Conservation (phyloP, 2,113 vertebrate genomes). For the Calypte anna region DNA sequence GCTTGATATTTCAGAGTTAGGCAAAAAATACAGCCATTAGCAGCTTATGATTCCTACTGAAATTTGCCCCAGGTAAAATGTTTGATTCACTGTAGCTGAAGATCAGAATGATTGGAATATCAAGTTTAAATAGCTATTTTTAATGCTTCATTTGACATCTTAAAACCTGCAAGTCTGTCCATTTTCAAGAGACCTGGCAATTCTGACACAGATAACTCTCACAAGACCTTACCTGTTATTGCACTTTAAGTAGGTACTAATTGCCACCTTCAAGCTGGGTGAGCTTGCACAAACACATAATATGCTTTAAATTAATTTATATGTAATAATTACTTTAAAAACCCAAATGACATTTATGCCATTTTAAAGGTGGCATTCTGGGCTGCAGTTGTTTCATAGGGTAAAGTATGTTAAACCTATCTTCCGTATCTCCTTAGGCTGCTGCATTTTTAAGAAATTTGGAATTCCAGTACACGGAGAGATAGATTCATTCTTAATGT, state of each 20-base stretch:
- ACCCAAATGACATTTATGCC: neutral
- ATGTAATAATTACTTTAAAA: neutral
- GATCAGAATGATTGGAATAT: slow-evolving; percentile 50
- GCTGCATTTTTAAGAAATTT: neutral
- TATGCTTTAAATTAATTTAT: slow-evolving; percentile 4
- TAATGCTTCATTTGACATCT: slow-evolving; percentile 38
- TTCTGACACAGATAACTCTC: slow-evolving; percentile 1
- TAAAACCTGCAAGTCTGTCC: neutral
- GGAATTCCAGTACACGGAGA: neutral
- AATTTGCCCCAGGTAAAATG: slow-evolving; percentile 43
- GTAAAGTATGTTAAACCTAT: neutral
- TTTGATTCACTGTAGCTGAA: slow-evolving; percentile 47
- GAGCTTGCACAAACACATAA: neutral
- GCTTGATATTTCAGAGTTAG: slow-evolving; percentile 47
- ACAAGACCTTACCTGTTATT: neutral
- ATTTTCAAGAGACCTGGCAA: slow-evolving; percentile 10
- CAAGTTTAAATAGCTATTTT: slow-evolving; percentile 42
- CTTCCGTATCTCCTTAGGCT: neutral
- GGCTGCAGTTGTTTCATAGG: neutral
- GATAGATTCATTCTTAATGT: neutral
- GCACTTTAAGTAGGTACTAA: slow-evolving; percentile 17
- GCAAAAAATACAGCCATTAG: neutral
- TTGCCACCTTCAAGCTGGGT: neutral
- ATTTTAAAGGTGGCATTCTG: neutral
- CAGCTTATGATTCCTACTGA: slow-evolving; percentile 34